Base-by-base conservation (phyloP, 2,888 invertebrate species). In the Drosophila infuscata region DNA sequence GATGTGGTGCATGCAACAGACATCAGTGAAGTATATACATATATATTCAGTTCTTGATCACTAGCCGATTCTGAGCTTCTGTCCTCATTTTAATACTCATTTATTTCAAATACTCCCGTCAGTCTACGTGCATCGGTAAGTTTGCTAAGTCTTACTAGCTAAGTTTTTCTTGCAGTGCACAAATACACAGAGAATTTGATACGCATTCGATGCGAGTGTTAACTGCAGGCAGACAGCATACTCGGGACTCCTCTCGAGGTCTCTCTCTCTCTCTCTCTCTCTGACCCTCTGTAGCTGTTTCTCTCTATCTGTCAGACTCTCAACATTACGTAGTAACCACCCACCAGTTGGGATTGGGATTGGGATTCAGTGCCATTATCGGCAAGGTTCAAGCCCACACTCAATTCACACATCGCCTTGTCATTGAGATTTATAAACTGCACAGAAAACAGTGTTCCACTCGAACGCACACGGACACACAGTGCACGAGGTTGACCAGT, bases 341-440 rank as follows among this genome's bases (percentile, higher is more conserved):
- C 35, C 11, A 30, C 9, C 43, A 7, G 5, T 20, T 25, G 25
- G 25, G 25, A 25, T 20, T 7, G 54, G 36, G 32, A 46, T 57
- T 7, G 54, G 36, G 32, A 46, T 57, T 60, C 33, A 32, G 48
- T 29, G 36, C 33, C 81, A 70, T 80, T 79, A 75, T 76, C 76
- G 61, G 53, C 51, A n/a, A 52, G n/a, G 20, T 72, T 59, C 58
- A 48, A 70, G 53, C 29, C 29, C 29, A n/a, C 79, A 58, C 33
- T 43, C 49, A 32, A 35, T 41, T 29, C 48, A 36, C 41, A 69
- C 68, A 71, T 66, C 77, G 66, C 76, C 68, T 71, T 75, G 64
- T 68, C 82, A 81, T 88, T 82, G 83, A 84, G 88, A 84, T 84
- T 84, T 84, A 84, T 84, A 89, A 88, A 84, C 88, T 89, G 83